Base-by-base conservation (phyloP, 1,140 invertebrate species). In the Condylostylus longicornis region DNA sequence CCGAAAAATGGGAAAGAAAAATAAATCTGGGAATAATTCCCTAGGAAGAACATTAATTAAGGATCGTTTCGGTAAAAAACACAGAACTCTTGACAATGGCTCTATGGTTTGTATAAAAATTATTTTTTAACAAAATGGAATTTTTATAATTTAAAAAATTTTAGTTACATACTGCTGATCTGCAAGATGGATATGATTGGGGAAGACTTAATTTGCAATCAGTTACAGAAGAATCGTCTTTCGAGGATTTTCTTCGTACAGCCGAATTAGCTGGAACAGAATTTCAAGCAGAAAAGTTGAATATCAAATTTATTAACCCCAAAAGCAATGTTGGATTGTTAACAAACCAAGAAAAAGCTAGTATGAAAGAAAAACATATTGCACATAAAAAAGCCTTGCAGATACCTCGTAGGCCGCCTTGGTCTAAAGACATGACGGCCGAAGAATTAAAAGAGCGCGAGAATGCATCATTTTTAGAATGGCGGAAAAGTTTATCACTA, bases 231-330 rank as follows among this genome's bases (percentile, higher is more conserved):
- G 86, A 98, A 58, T 88, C 77, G 35, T 88, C 86, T 14, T 77
- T 98, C 40, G 84, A 96, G 66, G 94, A 98, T 48, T 98, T 98
- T 60, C 63, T 98, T 1, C 79, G 82, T 0, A 97, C 84, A 2
- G 93, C 93, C 6, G 79, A 94, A 61, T 62, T 98, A 29, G 90
- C 93, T 3, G 84, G 86, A 18, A 87, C 80, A 6, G 88, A 97
- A 54, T 98, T 96, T 61, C 71, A 82, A 53, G 78, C 82, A 14
- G 88, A 95, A 54, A 90, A 91, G 53, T 54, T 90, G 2, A 91
- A 94, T 58, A 72, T 90, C 2, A 48, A 49, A 25, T 56, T 63
- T 22, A 53, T 64, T 10, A 54, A 75, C 51, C 68, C 75, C 0
- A 66, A 66, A 28, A 64, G 64, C 38, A 62, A 66, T 19, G 63